phyloP scores from a whole-genome alignment of 2,888 invertebrate genomes.

The Mamestra brassicae region DNA sequence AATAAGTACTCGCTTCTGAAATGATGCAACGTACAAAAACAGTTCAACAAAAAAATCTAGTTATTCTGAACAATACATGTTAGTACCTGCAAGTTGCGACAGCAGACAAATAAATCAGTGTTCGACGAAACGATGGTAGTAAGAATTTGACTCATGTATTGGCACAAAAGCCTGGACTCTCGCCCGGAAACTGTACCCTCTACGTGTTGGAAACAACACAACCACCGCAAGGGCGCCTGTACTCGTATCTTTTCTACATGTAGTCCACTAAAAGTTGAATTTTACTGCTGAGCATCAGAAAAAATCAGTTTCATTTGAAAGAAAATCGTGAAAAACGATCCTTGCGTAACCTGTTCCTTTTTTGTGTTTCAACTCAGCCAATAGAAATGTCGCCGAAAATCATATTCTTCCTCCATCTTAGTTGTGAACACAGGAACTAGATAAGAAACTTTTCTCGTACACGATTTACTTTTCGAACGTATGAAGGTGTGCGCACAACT shows the following conservation, averaged over 20 bases:
- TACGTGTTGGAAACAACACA: slow-evolving; percentile 36
- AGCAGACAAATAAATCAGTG: slow-evolving; percentile 40
- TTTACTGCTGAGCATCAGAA: background rate
- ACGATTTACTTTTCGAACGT: slow-evolving; percentile 15
- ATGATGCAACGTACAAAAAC: slow-evolving; percentile 10
- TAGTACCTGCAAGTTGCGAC: background rate
- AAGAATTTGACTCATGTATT: slow-evolving; percentile 74
- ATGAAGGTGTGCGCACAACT: slow-evolving; percentile 38
- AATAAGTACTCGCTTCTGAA: slow-evolving; percentile 2
- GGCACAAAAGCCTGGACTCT: slow-evolving; percentile 77
- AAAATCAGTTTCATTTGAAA: background rate
- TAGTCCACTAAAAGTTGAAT: background rate
- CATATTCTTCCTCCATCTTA: slow-evolving; percentile 33
- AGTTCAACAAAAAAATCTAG: background rate
- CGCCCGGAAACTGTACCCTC: slow-evolving; percentile 80
- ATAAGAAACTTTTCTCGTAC: slow-evolving; percentile 41
- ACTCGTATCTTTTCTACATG: slow-evolving; percentile 11
- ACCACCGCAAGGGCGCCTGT: background rate
- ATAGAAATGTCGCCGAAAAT: slow-evolving; percentile 31
- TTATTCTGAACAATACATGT: slow-evolving; percentile 3
- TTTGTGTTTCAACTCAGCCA: background rate
- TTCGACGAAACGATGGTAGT: slow-evolving; percentile 55
- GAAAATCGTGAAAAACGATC: background rate
- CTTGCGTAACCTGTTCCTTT: slow-evolving; percentile 2
- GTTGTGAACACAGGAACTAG: slow-evolving; percentile 34